Evolutionary conservation across 2,888 invertebrate species (phyloP), one percentile per base, ranked within the genome.

Genomic region (Drosophila gaucha): DNA sequence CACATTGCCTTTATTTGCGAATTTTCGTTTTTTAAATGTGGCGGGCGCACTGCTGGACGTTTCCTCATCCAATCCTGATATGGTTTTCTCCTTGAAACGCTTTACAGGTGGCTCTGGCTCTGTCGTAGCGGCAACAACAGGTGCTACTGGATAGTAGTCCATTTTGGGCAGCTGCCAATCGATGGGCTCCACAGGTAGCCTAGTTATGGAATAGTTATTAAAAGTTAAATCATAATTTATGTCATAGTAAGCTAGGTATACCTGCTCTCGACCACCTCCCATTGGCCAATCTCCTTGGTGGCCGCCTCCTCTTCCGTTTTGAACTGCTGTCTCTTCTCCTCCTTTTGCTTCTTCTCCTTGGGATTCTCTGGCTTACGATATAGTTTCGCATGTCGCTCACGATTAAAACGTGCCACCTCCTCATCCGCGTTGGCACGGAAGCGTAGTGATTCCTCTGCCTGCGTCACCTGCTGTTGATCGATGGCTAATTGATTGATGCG

Each of bases 81-180:
- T 83, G 1, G 88, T 90, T 67, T 91, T 92, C 60, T 92, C 92
- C 55, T 92, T 92, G 38, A 92, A 92, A n/a, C 90, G 90, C 63
- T 91, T 92, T 0, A 78, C 80, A 31, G 83, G 91, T 3, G 91
- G 91, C 57, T 92, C 90, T 5, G 69, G 49, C 1, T 74, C 78
- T 1, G 70, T 50, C 0, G 74, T 22, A n/a, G 86, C 74, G 0
- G 83, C 74, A 3, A 89, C 83, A 24, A 90, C 89, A 10, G 90
- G 88, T 2, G 88, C 69, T 12, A 75, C 33, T 33, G 70, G 82
- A 39, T 85, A 74, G 24, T 85, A 74, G 16, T 92, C 91, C 41
- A 92, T 92, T 74, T 93, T 92, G 0, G 97, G 97, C 57, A 97
- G 91, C 85, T 97, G 95, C 43, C 95, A 93, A 91, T 97, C 96